A percentile compares a stretch with the other conserved stretches of the same genome.
phyloP scores from a whole-genome alignment of 2,113 vertebrate genomes.

The Lagopus leucura region DNA sequence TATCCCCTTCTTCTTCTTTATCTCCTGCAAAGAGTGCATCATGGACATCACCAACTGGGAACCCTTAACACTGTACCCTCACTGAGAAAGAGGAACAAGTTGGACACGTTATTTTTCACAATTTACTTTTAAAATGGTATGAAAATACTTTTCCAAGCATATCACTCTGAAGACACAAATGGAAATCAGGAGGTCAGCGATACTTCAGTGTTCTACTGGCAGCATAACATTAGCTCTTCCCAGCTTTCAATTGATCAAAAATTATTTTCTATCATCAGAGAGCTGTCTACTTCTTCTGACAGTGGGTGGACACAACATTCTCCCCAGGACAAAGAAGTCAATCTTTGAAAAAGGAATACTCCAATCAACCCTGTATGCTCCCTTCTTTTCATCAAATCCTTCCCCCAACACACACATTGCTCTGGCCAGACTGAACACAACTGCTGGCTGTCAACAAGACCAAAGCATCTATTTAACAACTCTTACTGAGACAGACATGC shows the following conservation, averaged over 20 bases:
- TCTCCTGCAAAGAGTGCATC: constrained; percentile 80
- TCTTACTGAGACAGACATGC: not conserved
- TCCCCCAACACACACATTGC: not conserved
- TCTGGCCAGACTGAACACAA: not conserved
- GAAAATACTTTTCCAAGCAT: not conserved
- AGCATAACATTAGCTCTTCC: not conserved
- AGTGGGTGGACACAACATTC: not conserved
- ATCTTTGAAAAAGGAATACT: not conserved
- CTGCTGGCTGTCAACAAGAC: not conserved
- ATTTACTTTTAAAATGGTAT: not conserved
- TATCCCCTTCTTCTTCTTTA: constrained; percentile 97
- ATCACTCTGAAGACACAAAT: not conserved
- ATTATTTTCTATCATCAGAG: not conserved
- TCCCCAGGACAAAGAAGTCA: not conserved
- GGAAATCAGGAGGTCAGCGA: not conserved
- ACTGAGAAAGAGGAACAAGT: not conserved
- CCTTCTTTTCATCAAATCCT: not conserved
- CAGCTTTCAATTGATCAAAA: not conserved
- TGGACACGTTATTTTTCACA: not conserved
- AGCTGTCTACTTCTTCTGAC: not conserved
- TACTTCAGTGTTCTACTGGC: not conserved
- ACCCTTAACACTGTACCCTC: not conserved
- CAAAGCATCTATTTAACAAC: not conserved
- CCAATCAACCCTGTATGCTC: not conserved
- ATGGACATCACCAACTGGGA: not conserved